phyloP scores from a whole-genome alignment of 2,113 vertebrate species.

The Lophura nycthemera region DNA sequence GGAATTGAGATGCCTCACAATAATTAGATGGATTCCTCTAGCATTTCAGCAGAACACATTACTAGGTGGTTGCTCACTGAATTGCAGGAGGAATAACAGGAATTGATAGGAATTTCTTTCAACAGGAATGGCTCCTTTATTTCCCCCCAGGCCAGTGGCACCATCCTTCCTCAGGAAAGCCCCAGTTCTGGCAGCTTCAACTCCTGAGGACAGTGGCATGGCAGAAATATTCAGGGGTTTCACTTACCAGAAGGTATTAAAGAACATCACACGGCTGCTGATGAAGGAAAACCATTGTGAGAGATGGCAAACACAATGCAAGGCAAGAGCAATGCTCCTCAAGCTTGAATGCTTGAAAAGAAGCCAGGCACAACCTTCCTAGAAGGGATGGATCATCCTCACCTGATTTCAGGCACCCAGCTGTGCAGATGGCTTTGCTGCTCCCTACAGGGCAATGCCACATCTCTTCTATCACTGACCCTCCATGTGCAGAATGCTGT shows the following conservation, averaged over 20 bases:
- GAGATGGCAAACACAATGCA: no score
- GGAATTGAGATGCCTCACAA: not conserved
- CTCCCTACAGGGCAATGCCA: not conserved
- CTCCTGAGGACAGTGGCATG: accelerated
- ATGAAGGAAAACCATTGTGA: not conserved
- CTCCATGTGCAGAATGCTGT: not conserved
- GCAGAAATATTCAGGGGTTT: accelerated
- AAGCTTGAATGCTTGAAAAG: no score
- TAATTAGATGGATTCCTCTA: not conserved
- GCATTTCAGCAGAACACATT: not conserved
- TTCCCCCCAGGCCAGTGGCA: not conserved
- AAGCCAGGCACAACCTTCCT: not conserved
- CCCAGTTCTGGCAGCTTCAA: not conserved
- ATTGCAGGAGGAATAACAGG: not conserved
- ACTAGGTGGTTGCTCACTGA: not conserved
- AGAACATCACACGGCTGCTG: not conserved
- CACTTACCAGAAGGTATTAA: not conserved
- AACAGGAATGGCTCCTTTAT: not conserved
- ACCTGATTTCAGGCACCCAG: not conserved
- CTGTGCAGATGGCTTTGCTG: not conserved
- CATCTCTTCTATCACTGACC: not conserved
- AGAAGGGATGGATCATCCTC: not conserved
- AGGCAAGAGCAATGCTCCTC: no score
- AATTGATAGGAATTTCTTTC: not conserved
- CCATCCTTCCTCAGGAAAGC: not conserved